Evolutionary conservation across 1,140 invertebrate genomes (phyloP), one percentile per base, ranked within the genome.

Genomic region (Planococcus citri): DNA sequence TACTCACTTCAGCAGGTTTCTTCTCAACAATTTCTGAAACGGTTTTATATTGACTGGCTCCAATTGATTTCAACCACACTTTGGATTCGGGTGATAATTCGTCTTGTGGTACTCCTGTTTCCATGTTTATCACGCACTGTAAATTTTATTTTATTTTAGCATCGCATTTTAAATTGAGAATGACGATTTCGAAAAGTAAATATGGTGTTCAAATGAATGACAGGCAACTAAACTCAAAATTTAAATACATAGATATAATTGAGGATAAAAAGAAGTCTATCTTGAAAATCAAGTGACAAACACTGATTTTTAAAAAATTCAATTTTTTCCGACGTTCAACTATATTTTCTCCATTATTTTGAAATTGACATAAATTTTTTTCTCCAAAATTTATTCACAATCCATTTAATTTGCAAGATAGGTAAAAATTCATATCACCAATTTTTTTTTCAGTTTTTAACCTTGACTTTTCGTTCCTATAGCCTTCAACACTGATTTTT

Each of bases 71-170:
- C 68, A 89, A 82, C 90, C 90, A 94, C 20, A 84, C 81, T 74
- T 83, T 78, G 0, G 87, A 82, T 60, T 85, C 83, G 41, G 78
- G 76, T 6, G 83, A 82, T n/a, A 95, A 78, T 27, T 83, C 83
- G 75, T 92, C 88, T 41, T 85, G 74, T 0, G 92, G 88, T 69
- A 83, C 84, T 21, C 86, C 86, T 10, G 83, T 86, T 1, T 89
- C 85, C 22, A 75, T 69, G 76, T 91, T 82, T 69, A 88, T 80
- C 76, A 75, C 79, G 77, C 92, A 90, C 86, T 92, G 22, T 24
- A 27, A 64, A 24, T n/a, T n/a, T n/a, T 41, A 10, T 10, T 41
- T 41, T 41, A 41, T n/a, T 9, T 41, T 9, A n/a, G n/a, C 37
- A 41, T 10, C n/a, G 37, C 9, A 10, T n/a, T 10, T 41, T n/a